These are phyloP conservation scores for Polypterus senegalus DNA, from an alignment of 2,113 vertebrate species.

Conservation along the genomic window DNA sequence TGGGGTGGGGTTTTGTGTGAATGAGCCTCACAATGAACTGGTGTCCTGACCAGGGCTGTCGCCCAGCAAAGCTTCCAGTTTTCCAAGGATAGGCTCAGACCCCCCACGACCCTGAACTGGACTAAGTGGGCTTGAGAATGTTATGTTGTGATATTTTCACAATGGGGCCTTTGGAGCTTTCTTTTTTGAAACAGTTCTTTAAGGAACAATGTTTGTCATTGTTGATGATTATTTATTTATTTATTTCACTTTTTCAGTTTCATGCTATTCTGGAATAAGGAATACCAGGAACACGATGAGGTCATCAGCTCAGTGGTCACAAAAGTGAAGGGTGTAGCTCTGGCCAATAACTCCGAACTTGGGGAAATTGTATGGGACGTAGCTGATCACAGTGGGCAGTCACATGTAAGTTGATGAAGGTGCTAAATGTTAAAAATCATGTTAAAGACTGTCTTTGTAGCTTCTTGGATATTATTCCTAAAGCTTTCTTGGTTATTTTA, in stretches of 20 bases:
- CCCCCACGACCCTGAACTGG: slow-evolving; percentile 9
- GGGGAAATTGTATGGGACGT: slow-evolving; percentile 45
- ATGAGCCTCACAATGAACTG: no score
- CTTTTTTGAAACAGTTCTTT: not conserved
- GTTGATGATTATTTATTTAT: not conserved
- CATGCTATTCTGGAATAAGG: slow-evolving; percentile 34
- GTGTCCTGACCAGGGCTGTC: no score
- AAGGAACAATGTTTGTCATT: not conserved
- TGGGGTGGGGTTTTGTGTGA: no score
- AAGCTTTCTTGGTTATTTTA: no score
- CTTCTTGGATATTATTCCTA: no score
- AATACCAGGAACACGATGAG: slow-evolving; percentile 46
- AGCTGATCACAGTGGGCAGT: slow-evolving; percentile 42
- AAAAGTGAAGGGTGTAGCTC: slow-evolving; percentile 52
- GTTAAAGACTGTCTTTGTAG: no score
- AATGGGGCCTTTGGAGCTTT: not conserved
- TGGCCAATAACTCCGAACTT: slow-evolving; percentile 19
- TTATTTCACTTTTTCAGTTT: slow-evolving; percentile 26
- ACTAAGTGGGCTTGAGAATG: not conserved
- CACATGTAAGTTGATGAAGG: slow-evolving; percentile 33
- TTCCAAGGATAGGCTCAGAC: not conserved
- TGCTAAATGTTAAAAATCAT: no score
- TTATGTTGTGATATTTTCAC: slow-evolving; percentile 9
- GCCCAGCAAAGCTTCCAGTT: not conserved
- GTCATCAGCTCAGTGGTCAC: slow-evolving; percentile 49